Evolutionary conservation across 2,113 vertebrate genomes (phyloP), one percentile per base, ranked within the genome.

Genomic region (Semnopithecus entellus): DNA sequence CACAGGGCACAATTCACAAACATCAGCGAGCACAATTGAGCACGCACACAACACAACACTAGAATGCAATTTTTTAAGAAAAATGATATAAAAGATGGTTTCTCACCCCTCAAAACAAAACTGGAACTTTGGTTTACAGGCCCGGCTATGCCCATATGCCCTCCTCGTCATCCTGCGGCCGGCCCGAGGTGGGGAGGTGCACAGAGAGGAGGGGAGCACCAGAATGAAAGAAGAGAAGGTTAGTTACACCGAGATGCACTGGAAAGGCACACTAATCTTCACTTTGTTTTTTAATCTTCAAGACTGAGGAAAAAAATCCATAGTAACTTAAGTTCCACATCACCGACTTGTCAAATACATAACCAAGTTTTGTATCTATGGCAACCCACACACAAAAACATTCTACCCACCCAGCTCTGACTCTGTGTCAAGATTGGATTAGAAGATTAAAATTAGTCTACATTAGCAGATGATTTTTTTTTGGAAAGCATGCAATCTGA

Each of bases 131-230:
- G 99, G 99, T 99, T 99, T 99, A 98, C 97, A 98, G 99, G 99
- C 98, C 98, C 52, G 97, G 99, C 99, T 99, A 99, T 98, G 99
- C 99, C 99, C 99, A 99, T 98, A 99, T 99, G 96, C 99, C 99
- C 99, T 99, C 99, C 99, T 99, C 99, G 79, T 99, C 99, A 99
- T 99, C 99, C 99, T 99, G 99, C 66, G 95, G 97, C 90, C 93
- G 85, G 92, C 95, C 98, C 97, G 91, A 88, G 38, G 98, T 97
- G 80, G 97, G 96, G 96, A 98, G 98, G 98, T 98, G 98, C 97
- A 97, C 93, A 98, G 96, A 96, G 95, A 83, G 98, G 97, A 66
- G 91, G 98, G 97, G 97, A 98, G 97, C 98, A 98, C 97, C 97
- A 98, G 98, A 98, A 98, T 87, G 98, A 99, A 98, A 99, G 97